A percentile compares a stretch with the other conserved stretches of the same genome.
These are phyloP conservation scores for Scaptomyza tumidula DNA, from an alignment of 2,888 invertebrate species.

Conservation along the genomic window DNA sequence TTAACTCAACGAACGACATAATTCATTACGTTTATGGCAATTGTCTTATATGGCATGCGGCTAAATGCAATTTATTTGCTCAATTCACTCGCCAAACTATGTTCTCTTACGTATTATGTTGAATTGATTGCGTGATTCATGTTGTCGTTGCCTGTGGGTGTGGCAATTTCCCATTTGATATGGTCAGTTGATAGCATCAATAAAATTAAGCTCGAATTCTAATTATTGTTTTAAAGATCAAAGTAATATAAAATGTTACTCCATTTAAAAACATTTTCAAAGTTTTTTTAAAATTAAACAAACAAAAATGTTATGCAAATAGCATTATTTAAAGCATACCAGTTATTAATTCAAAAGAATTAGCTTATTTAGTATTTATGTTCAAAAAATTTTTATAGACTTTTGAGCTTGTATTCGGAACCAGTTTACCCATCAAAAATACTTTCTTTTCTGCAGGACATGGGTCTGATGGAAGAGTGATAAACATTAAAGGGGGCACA, in stretches of 20 bases:
- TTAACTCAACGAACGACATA: slow-evolving; percentile 74
- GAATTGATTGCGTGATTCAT: slow-evolving; percentile 52
- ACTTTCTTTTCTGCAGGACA: too few species aligned
- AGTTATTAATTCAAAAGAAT: not conserved
- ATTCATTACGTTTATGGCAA: slow-evolving; percentile 71
- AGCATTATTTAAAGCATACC: too few species aligned
- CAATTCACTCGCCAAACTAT: slow-evolving; percentile 33
- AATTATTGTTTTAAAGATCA: too few species aligned
- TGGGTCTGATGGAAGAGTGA: too few species aligned
- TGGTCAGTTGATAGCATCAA: not conserved
- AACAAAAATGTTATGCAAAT: not conserved
- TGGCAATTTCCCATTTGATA: slow-evolving; percentile 37
- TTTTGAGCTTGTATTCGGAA: not conserved
- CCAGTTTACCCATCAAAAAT: too few species aligned
- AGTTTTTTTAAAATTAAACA: slow-evolving; percentile 1
- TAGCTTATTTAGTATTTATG: slow-evolving; percentile 6
- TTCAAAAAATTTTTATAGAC: not conserved
- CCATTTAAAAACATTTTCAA: too few species aligned
- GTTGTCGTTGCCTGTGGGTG: slow-evolving; percentile 33
- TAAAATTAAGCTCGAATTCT: slow-evolving; percentile 8
- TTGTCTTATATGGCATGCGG: slow-evolving; percentile 50
- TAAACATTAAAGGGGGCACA: too few species aligned
- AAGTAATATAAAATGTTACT: too few species aligned
- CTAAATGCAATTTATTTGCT: slow-evolving; percentile 69
- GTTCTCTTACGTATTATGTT: slow-evolving; percentile 20